Evolutionary conservation across 2,113 vertebrate species (phyloP).

Genomic region (Machaerirhynchus nigripectus): DNA sequence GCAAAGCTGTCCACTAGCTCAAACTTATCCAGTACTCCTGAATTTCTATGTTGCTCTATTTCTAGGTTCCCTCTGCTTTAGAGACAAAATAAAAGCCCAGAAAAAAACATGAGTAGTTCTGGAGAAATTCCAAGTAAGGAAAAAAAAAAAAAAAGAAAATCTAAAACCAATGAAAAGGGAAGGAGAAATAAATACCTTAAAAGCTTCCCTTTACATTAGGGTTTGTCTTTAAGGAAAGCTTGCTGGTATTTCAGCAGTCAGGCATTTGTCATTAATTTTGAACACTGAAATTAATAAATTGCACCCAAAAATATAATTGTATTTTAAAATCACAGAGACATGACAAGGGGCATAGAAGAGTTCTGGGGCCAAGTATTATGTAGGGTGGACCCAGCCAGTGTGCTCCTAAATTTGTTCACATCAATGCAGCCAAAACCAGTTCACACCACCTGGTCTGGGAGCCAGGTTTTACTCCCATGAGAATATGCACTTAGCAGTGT

Average conservation of each 20-base stretch:
- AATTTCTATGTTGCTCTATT: background rate
- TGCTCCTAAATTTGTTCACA: background rate
- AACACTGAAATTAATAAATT: background rate
- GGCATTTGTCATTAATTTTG: background rate
- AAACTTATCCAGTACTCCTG: background rate
- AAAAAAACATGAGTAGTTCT: background rate
- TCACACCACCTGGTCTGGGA: background rate
- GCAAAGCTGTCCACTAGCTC: background rate
- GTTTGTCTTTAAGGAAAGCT: background rate
- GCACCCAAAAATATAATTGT: background rate
- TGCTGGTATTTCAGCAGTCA: background rate
- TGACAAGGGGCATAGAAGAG: background rate
- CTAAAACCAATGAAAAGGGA: background rate
- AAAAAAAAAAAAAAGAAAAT: background rate
- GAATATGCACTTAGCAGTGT: background rate
- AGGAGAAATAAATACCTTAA: background rate
- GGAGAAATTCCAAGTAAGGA: background rate
- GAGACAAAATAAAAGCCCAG: background rate
- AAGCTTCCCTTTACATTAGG: fast-evolving
- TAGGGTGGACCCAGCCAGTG: background rate
- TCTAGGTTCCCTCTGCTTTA: background rate
- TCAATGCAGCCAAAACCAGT: background rate
- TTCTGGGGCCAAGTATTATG: background rate
- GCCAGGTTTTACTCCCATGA: background rate
- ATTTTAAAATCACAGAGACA: background rate